Percentiles rank a stretch among this genome's conserved stretches.
Conservation (phyloP, 2,888 invertebrate species). For the Synanthedon andrenaeformis region DNA sequence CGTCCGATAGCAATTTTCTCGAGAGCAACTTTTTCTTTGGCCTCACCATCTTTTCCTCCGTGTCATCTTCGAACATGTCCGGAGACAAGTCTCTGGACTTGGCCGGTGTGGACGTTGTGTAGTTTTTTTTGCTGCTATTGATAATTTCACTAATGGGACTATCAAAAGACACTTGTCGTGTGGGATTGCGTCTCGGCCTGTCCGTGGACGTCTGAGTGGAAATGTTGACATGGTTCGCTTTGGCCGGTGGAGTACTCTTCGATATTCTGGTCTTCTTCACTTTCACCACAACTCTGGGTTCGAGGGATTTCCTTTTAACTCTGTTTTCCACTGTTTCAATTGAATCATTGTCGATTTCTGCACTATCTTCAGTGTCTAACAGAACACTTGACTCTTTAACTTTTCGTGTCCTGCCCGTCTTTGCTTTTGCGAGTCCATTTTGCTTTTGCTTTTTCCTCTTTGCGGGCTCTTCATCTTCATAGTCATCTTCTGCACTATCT, state of each 20-base stretch:
- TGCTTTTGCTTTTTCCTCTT: constrained; percentile 2
- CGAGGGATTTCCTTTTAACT: constrained; percentile 42
- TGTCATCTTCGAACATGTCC: constrained; percentile 59
- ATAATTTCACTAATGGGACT: constrained; percentile 47
- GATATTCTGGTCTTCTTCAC: constrained; percentile 45
- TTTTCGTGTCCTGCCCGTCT: constrained; percentile 19
- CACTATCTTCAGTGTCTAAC: constrained; percentile 3
- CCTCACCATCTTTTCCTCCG: constrained; percentile 43
- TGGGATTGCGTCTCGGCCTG: constrained; percentile 30
- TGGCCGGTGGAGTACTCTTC: constrained; percentile 48
- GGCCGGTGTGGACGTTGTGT: constrained; percentile 12
- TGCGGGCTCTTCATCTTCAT: constrained; percentile 19
- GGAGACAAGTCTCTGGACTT: constrained; percentile 38
- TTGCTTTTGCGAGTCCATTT: constrained; percentile 12
- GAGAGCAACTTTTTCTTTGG: constrained; percentile 41
- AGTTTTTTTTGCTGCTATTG: constrained; percentile 20
- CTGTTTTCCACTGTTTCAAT: constrained; percentile 12
- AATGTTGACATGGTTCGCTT: constrained; percentile 44
- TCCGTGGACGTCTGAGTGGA: constrained; percentile 55
- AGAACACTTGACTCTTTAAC: constrained; percentile 6
- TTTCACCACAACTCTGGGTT: constrained; percentile 34
- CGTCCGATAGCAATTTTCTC: constrained; percentile 37
- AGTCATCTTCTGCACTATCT: constrained; percentile 2
- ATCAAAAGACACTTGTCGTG: constrained; percentile 45
- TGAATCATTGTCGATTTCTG: constrained; percentile 21